Evolutionary conservation across 2,797 vertebrate species (phyloP).

Genomic region (Oreortyx pictus): DNA sequence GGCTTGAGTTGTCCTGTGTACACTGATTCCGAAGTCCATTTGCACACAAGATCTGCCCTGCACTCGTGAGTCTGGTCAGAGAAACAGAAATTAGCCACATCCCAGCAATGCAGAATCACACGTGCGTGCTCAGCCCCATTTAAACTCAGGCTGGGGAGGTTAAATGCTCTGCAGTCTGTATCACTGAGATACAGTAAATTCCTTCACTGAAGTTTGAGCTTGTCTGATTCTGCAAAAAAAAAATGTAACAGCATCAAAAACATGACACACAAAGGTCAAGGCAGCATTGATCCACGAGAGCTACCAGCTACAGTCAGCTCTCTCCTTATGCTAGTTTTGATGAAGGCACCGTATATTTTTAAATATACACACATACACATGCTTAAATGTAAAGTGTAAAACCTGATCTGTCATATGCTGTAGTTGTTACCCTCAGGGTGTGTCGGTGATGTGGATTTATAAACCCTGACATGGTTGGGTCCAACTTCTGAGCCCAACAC

Average conservation of each 20-base stretch:
- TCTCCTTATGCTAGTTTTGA: not conserved
- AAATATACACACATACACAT: not conserved
- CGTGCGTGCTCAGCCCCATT: accelerated
- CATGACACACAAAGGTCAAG: not conserved
- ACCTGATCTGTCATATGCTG: not conserved
- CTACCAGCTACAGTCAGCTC: not conserved
- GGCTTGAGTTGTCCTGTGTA: not conserved
- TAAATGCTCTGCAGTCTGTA: conserved; percentile 1
- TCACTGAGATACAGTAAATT: conserved; percentile 29
- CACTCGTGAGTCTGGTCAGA: accelerated
- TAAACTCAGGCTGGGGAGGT: not conserved
- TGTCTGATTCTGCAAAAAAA: conserved; percentile 12
- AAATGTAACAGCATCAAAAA: conserved; percentile 46
- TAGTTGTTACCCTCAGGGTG: not conserved
- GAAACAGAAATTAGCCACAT: not conserved
- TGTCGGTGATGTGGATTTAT: not conserved
- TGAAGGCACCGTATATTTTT: not conserved
- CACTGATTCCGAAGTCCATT: not conserved
- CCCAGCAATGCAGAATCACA: not conserved
- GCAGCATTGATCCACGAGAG: not conserved
- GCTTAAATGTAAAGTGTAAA: not conserved
- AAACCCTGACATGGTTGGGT: accelerated
- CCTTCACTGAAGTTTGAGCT: conserved; percentile 8
- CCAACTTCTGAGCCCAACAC: accelerated
- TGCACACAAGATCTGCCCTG: not conserved